A percentile compares a stretch with the other conserved stretches of the same genome.
These are phyloP conservation scores for Pachymerium ferrugineum DNA, from an alignment of 2,888 invertebrate species.

Conservation along the genomic window DNA sequence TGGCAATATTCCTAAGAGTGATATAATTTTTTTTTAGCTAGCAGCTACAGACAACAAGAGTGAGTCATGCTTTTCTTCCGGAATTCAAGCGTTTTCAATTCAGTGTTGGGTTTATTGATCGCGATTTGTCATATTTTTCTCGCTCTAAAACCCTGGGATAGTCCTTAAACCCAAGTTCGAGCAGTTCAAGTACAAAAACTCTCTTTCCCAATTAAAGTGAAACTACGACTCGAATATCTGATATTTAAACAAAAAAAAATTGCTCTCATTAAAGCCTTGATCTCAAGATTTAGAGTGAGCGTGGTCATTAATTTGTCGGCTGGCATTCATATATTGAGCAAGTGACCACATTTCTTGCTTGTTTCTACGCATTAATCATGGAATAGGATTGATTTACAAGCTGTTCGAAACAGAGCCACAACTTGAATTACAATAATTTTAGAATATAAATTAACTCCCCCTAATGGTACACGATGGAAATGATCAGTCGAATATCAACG, in stretches of 20 bases:
- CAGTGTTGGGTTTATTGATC: not conserved
- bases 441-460: too few relatives aligned
- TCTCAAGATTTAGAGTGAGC: not conserved
- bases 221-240: too few relatives aligned
- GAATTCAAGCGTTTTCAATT: not conserved
- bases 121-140: constrained; percentile 7
- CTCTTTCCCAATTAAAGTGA: too few relatives aligned
- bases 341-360: not conserved
- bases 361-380: not conserved
- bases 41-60: not conserved
- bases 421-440: not conserved
- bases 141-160: not conserved
- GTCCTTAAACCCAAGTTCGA: too few relatives aligned
- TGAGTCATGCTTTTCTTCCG: constrained; percentile 1
- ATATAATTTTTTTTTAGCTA: not conserved
- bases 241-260: not conserved
- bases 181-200: too few relatives aligned
- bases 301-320: not conserved
- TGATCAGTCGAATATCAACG: not conserved
- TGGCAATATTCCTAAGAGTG: not conserved
- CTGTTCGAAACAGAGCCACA: not conserved
- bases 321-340: not conserved
- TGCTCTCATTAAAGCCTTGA: not conserved
- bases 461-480: too few relatives aligned
- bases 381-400: not conserved